Evolutionary conservation across 53 echinoderm and acorn worm genomes (phyloP), one percentile per base, ranked within the genome.

Genomic region (Actinopyga echinites): DNA sequence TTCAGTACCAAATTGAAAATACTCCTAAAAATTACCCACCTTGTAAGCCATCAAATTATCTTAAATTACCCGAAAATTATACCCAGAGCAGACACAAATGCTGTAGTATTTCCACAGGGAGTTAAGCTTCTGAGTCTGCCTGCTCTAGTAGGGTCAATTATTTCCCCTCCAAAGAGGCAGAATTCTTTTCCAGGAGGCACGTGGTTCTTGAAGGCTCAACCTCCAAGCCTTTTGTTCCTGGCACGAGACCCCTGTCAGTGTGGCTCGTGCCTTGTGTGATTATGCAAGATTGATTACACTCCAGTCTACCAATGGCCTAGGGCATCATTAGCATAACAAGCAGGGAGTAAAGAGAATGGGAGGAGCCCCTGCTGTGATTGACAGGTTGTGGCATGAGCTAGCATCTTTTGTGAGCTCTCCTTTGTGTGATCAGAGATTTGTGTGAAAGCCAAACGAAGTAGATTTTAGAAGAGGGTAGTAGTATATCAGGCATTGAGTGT

Each of bases 261-360:
- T 55, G 77, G 77, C 77, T 77, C 77, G 77, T 77, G 77, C 77
- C 56, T 20, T 28, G 29, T 28, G 77, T 77, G 77, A 77, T 77
- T 77, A 77, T 77, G 77, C 77, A 77, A 77, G 77, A 77, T 77
- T 77, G 77, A 77, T 77, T 77, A 55, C 77, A 77, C 29, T 56
- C 54, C 49, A 33, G 32, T 77, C 77, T 54, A 77, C 77, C 77
- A 77, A 77, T 77, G 77, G 77, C 77, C 77, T 77, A 77, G 77
- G 77, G 77, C 77, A 77, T 77, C 55, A 77, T 77, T 77, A 77
- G 77, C 77, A 77, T 77, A 77, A 77, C 77, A 77, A 77, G 55
- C 44, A 55, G 32, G 30, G 52, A 30, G 56, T 53, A 49, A 77
- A 56, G 77, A 77, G 56, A 56, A 55, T 77, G 31, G 77, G 77